Evolutionary conservation across 2,888 invertebrate species (phyloP), one percentile per base, ranked within the genome.

Genomic region (Nyleta sp.): DNA sequence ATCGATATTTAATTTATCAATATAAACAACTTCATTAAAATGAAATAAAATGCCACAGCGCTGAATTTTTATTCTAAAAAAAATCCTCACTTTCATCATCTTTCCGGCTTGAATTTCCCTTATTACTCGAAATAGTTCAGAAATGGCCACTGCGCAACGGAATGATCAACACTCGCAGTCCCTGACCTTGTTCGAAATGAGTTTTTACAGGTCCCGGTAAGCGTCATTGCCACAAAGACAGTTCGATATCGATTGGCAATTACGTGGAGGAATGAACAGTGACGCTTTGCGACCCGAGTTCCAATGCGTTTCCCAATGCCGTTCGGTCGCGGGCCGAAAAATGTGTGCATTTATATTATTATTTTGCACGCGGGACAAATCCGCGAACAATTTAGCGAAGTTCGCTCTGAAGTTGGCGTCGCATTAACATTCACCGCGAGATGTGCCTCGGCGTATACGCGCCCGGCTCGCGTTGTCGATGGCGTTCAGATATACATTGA

Each of bases 391-490:
- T 28, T 11, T 40, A 40, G 67, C 64, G 64, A 76, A 59, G 74
- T 78, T 81, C 20, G 22, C 15, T 50, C 65, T 55, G 44, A 64
- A 73, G 65, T 75, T 73, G 76, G 71, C 60, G 70, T 73, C 73
- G 78, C 75, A 81, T 80, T 77, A 81, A 73, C 80, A 81, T 81
- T 78, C 70, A 74, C 67, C 38, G 44, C 55, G 67, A 55, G 65
- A 70, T 46, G 59, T n/a, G n/a, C 59, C 50, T 48, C 48, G 44
- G 52, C 65, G 50, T 78, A 71, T 67, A 68, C 82, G 78, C 80
- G 53, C 81, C 78, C 83, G 72, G 80, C n/a, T n/a, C n/a, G n/a
- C n/a, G 60, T 75, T 78, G 40, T 64, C 79, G 78, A 80, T 75
- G 55, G 33, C 64, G 52, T 42, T 67, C 60, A 65, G 70, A 78